These are phyloP conservation scores for Alauda arvensis DNA, from an alignment of 2,797 vertebrate genomes.

Conservation along the genomic window DNA sequence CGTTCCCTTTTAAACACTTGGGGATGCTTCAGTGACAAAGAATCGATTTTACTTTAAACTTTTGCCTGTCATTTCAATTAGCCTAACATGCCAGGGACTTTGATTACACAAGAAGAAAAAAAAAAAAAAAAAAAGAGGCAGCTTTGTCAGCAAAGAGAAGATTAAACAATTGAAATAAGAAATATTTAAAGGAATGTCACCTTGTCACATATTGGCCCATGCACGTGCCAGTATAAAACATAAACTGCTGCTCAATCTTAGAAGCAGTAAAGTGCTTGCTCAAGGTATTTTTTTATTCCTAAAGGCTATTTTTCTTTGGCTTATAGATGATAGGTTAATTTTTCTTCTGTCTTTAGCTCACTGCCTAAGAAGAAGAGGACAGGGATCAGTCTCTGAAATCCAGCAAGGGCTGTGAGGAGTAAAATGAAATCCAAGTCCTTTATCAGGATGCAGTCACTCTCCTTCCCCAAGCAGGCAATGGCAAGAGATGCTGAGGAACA, in stretches of 20 bases:
- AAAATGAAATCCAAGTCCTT: not conserved
- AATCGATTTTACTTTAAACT: conserved; percentile 42
- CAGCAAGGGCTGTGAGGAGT: not conserved
- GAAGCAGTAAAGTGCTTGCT: not conserved
- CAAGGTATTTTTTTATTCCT: not conserved
- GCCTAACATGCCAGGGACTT: conserved; percentile 28
- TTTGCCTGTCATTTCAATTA: conserved; percentile 46
- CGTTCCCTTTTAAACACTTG: not conserved
- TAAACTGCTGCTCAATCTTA: not conserved
- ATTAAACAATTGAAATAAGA: conserved; percentile 33
- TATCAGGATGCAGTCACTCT: not conserved
- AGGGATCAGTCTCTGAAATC: not conserved
- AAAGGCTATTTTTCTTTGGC: not conserved
- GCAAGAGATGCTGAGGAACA: not conserved
- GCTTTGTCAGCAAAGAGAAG: conserved; percentile 38
- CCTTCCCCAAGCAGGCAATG: not conserved
- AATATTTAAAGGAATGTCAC: conserved; percentile 24
- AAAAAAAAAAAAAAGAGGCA: not conserved
- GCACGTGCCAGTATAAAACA: not conserved
- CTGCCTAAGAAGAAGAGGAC: not conserved
- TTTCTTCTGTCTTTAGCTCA: not conserved
- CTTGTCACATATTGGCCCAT: conserved; percentile 1
- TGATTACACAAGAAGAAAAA: conserved; percentile 10
- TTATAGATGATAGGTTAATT: not conserved
- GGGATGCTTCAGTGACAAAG: conserved; percentile 22